phyloP scores from a whole-genome alignment of 2,113 vertebrate species.

The Oryzias curvinotus region DNA sequence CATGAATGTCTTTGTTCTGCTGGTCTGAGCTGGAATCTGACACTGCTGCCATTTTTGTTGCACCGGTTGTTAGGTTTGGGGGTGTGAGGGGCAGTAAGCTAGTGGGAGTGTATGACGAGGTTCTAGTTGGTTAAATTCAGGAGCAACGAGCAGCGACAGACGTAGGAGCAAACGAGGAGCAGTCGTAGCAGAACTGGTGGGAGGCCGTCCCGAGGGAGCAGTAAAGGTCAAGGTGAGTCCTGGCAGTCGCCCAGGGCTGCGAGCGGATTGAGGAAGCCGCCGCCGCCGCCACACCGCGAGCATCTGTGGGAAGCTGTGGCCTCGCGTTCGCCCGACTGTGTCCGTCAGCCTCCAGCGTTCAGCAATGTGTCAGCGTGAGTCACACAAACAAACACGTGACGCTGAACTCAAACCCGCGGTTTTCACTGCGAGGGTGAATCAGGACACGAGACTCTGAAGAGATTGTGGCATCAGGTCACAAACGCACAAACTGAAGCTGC shows the following conservation, averaged over 20 bases:
- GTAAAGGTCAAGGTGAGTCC: not conserved
- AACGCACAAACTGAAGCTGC: not conserved
- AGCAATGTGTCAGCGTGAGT: constrained; percentile 26
- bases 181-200: not conserved
- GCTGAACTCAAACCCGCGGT: constrained; percentile 15
- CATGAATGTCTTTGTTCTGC: too few species aligned
- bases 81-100: too few species aligned
- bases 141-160: not conserved
- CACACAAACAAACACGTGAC: constrained; percentile 34
- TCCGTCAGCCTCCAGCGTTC: not conserved
- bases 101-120: too few species aligned
- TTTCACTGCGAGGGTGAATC: constrained; percentile 15
- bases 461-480: not conserved
- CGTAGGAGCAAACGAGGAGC: not conserved
- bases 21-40: too few species aligned
- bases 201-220: not conserved
- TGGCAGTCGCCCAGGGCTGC: too few species aligned
- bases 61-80: too few species aligned
- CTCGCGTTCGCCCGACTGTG: not conserved
- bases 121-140: too few species aligned
- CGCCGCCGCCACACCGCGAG: not conserved
- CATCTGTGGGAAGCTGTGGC: not conserved
- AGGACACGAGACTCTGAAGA: not conserved
- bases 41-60: too few species aligned
- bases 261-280: too few species aligned